Conservation (phyloP, 2,888 invertebrate species). For the Watsonalla cultraria region DNA sequence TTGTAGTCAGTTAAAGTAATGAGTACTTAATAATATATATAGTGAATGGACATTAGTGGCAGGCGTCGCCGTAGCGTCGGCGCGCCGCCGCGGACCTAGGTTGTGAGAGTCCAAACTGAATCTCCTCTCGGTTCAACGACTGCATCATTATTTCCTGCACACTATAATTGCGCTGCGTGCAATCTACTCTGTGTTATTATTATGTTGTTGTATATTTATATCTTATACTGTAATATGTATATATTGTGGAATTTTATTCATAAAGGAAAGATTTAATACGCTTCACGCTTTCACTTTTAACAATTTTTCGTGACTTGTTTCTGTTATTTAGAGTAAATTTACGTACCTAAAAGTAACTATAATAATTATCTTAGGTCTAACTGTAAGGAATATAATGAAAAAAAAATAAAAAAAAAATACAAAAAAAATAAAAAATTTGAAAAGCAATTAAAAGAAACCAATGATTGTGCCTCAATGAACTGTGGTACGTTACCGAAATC, state of each 20-base stretch:
- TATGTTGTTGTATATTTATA: slow-evolving; percentile 78
- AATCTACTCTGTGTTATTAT: slow-evolving; percentile 78
- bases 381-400: slow-evolving; percentile 39
- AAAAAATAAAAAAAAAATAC: slow-evolving; percentile 40
- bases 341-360: slow-evolving; percentile 78
- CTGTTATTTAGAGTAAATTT: slow-evolving; percentile 78
- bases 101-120: slow-evolving; percentile 69
- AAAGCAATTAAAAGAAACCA: slow-evolving; percentile 77
- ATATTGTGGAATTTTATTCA: slow-evolving; percentile 76
- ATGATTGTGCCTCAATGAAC: slow-evolving; percentile 79
- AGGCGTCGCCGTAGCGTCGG: slow-evolving; percentile 48
- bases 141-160: slow-evolving; percentile 72
- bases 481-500: slow-evolving; percentile 78
- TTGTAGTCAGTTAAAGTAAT: slow-evolving; percentile 73
- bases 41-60: slow-evolving; percentile 54
- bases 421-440: slow-evolving; percentile 43
- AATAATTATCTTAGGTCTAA: slow-evolving; percentile 72
- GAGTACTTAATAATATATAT: slow-evolving; percentile 73
- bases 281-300: slow-evolving; percentile 77
- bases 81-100: slow-evolving; percentile 34
- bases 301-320: slow-evolving; percentile 75
- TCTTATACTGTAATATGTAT: slow-evolving; percentile 74
- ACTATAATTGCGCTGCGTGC: slow-evolving; percentile 72
- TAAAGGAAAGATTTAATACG: slow-evolving; percentile 72
- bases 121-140: slow-evolving; percentile 75